Base-by-base conservation (phyloP, 1,140 invertebrate genomes). In the Bombus sylvicola region DNA sequence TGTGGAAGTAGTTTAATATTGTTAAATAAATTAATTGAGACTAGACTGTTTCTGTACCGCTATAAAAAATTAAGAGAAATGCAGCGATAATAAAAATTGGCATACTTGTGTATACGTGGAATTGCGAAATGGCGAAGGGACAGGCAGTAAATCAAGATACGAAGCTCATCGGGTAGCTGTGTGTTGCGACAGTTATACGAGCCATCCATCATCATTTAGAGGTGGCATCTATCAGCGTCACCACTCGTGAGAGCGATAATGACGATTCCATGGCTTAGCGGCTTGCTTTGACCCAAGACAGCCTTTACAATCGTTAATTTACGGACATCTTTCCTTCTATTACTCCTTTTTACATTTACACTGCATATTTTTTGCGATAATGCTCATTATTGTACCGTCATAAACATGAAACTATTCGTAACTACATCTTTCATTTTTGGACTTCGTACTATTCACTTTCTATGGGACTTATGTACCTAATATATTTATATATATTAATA, bases 111-210 rank as follows among this genome's bases (percentile, higher is more conserved):
- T 78, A 69, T 72, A 84, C 74, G 82, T 39, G 83, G 86, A 91
- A 91, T 91, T 91, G 89, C 90, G 83, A 91, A 89, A 92, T 87
- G 88, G 90, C 88, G 88, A 92, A 91, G 87, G 91, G 87, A 87
- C 87, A 74, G 84, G 90, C 90, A 90, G 90, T 94, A 93, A 94
- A 94, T 94, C 93, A 94, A 94, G 93, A 93, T 92, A 93, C 88
- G 84, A 89, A 89, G 89, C 90, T 92, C 90, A 91, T 92, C 89
- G 91, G 90, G 91, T 89, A 93, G 92, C 91, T 89, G 83, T 87
- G 89, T 91, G 91, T 93, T 92, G 92, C 93, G 93, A 94, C 92
- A 94, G 92, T 93, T 93, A 93, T 94, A 93, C 88, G 92, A 93
- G 90, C 90, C 89, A 94, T 94, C 93, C 87, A 93, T 94, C 93